Percentiles rank a stretch among this genome's conserved stretches.
phyloP scores from a whole-genome alignment of 2,888 invertebrate species.

The Seira ritae region DNA sequence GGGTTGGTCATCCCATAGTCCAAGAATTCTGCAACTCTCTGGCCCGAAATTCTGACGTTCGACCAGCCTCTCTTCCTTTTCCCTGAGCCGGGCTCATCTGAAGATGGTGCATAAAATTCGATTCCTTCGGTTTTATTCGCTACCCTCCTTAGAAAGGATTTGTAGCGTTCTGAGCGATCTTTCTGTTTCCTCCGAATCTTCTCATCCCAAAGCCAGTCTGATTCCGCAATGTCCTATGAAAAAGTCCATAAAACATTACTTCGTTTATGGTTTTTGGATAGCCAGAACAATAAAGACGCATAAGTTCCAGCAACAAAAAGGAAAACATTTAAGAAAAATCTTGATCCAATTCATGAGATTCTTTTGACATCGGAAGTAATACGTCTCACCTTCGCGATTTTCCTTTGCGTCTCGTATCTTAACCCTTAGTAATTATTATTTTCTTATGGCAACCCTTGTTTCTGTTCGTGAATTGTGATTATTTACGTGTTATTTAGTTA shows the following conservation, averaged over 20 bases:
- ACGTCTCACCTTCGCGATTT: not conserved
- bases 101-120: constrained; percentile 43
- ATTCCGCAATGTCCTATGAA: constrained; percentile 88
- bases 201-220: constrained; percentile 93
- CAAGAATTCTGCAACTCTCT: constrained; percentile 64
- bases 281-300: too few relatives aligned
- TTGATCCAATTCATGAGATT: too few relatives aligned
- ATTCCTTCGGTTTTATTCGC: constrained; percentile 61
- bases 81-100: constrained; percentile 35
- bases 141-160: constrained; percentile 64
- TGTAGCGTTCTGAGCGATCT: constrained; percentile 78
- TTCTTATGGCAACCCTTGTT: too few relatives aligned
- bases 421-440: not conserved
- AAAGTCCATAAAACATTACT: not conserved
- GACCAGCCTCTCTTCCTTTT: constrained; percentile 46
- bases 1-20: constrained; percentile 69
- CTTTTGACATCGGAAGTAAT: not conserved
- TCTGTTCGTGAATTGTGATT: too few relatives aligned
- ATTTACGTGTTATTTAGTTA: not conserved
- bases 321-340: too few relatives aligned
- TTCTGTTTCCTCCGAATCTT: constrained; percentile 88
- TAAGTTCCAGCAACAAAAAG: too few relatives aligned
- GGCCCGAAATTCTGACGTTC: constrained; percentile 49
- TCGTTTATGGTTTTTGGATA: too few relatives aligned
- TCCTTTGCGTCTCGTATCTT: not conserved